These are phyloP conservation scores for Apogon talboti DNA, from an alignment of 2,797 vertebrate species.

Conservation along the genomic window DNA sequence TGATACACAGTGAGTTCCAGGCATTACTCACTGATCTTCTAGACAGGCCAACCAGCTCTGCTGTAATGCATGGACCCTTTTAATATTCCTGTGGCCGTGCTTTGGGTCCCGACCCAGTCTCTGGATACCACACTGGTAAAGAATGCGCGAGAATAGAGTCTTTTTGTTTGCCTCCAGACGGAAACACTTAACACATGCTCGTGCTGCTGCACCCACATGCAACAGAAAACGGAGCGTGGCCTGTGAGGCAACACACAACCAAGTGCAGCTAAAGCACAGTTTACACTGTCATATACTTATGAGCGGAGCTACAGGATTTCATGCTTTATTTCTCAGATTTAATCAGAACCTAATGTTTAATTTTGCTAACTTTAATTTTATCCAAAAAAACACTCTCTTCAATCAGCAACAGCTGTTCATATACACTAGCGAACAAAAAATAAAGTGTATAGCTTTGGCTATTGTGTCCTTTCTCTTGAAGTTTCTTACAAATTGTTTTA, in stretches of 20 bases:
- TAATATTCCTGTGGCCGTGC: conserved; percentile 47
- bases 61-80: conserved; percentile 36
- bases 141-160: conserved; percentile 67
- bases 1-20: conserved; percentile 19
- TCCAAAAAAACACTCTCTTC: conserved; percentile 4
- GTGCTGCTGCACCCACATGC: conserved; percentile 59
- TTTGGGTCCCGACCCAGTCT: conserved; percentile 60
- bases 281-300: conserved; percentile 57
- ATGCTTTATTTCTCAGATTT: conserved; percentile 36
- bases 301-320: conserved; percentile 37
- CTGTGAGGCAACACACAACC: conserved; percentile 52
- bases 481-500: conserved; percentile 19
- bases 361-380: neutral
- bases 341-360: neutral
- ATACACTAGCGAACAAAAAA: neutral
- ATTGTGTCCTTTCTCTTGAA: conserved; percentile 12
- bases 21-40: conserved; percentile 41
- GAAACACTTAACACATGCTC: conserved; percentile 74
- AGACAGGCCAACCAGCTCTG: conserved; percentile 12
- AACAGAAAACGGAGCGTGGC: conserved; percentile 49
- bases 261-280: conserved; percentile 30
- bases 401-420: neutral
- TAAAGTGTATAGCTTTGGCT: neutral
- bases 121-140: conserved; percentile 62
- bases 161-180: conserved; percentile 73